Evolutionary conservation across 2,888 invertebrate genomes (phyloP).

Genomic region (Ceramica pisi): DNA sequence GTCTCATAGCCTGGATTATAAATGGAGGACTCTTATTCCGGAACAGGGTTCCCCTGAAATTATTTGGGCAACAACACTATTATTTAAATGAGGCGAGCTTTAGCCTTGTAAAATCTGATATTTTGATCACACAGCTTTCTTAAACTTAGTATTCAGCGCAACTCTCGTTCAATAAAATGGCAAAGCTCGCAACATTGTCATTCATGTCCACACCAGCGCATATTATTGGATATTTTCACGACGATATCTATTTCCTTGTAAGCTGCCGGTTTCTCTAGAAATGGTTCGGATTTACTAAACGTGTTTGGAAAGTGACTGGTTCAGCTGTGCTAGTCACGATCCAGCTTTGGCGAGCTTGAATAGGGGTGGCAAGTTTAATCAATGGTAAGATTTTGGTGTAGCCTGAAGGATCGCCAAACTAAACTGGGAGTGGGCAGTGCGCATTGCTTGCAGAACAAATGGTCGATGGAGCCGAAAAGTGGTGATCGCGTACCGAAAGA

Average conservation of each 20-base stretch:
- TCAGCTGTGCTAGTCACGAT: conserved; percentile 75
- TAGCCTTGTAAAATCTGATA: not conserved
- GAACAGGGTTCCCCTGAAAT: no score
- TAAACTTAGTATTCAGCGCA: conserved; percentile 24
- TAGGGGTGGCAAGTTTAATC: conserved; percentile 43
- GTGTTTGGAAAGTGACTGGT: conserved; percentile 84
- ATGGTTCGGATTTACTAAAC: conserved; percentile 82
- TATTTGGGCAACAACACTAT: no score
- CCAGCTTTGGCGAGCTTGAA: conserved; percentile 44
- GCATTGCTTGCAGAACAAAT: no score
- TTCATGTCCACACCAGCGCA: conserved; percentile 29
- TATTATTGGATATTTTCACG: conserved; percentile 56
- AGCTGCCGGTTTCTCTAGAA: conserved; percentile 74
- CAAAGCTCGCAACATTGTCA: conserved; percentile 32
- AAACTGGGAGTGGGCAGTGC: no score
- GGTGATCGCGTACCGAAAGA: no score
- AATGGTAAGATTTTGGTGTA: not conserved
- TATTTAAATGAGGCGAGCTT: no score
- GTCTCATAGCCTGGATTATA: no score
- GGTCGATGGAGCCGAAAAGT: not conserved
- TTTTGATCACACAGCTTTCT: not conserved
- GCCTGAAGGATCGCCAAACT: no score
- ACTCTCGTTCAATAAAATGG: conserved; percentile 10
- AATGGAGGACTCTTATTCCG: no score
- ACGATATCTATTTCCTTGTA: conserved; percentile 68